Evolutionary conservation across 2,888 invertebrate species (phyloP), one percentile per base, ranked within the genome.

Genomic region (Ichneumoninae sp.): DNA sequence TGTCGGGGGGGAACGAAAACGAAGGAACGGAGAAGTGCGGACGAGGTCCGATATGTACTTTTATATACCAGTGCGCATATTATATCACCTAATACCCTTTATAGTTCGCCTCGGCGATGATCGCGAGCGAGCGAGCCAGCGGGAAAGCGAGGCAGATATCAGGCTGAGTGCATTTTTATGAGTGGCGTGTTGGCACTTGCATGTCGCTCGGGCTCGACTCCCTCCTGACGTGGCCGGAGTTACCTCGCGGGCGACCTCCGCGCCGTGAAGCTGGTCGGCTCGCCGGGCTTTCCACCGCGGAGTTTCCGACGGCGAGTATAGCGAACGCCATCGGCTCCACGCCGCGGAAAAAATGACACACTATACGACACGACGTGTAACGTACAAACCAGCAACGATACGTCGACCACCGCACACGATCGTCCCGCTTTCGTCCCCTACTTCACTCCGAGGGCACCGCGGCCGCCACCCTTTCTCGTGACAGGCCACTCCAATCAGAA

Each of bases 401-500:
- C 57, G 71, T 30, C 33, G 44, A 50, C 10, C 60, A 50, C 19
- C 19, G 62, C 70, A 19, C 30, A 36, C 40, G 22, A 26, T 44
- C 57, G 85, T 44, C 44, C 40, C 30, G 70, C 69, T 76, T 80
- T 79, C 54, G 78, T 78, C 44, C 72, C 44, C 68, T 80, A n/a
- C 68, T 40, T 65, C 77, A 47, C 33, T 74, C 70, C 60, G 69
- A 52, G 36, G 30, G 65, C 65, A 33, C 66, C 44, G 36, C 44
- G 19, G 36, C 57, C 22, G 52, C 52, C 85, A 82, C 89, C 86
- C 85, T 87, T 86, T 88, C 85, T 88, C 91, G 90, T 87, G 90
- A 91, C 91, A 88, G 87, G 87, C 86, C 89, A 90, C 89, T 91
- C 90, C 89, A 89, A 90, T 91, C 89, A 89, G 82, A 90, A 89